A percentile compares a stretch with the other conserved stretches of the same genome.
phyloP scores from a whole-genome alignment of 2,113 vertebrate genomes.

The Clarias batrachus region DNA sequence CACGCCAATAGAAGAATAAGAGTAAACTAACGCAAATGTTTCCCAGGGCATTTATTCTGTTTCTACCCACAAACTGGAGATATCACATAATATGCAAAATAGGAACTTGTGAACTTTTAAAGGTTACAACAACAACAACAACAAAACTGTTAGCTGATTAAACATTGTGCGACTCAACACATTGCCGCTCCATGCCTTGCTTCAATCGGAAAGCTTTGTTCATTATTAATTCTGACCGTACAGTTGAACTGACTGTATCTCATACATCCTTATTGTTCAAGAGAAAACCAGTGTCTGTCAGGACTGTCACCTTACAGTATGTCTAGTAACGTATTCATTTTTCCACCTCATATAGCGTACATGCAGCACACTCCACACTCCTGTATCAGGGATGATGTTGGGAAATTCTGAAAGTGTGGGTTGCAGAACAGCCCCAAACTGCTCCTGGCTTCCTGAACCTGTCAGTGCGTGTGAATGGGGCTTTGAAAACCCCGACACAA shows the following conservation, averaged over 20 bases:
- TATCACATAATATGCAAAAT: background rate
- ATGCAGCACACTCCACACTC: background rate
- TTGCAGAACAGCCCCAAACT: background rate
- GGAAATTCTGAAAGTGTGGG: background rate
- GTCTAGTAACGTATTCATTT: background rate
- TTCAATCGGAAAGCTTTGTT: background rate
- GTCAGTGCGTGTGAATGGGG: slow-evolving; percentile 22
- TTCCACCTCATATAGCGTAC: background rate
- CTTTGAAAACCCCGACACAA: slow-evolving; percentile 43
- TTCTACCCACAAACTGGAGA: background rate
- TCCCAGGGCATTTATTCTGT: background rate
- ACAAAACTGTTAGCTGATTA: background rate
- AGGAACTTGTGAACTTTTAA: background rate
- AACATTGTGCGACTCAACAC: background rate
- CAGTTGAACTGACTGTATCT: background rate
- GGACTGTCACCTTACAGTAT: slow-evolving; percentile 1
- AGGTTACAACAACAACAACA: background rate
- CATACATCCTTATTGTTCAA: background rate
- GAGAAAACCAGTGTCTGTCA: background rate
- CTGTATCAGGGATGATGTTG: background rate
- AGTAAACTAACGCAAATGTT: background rate
- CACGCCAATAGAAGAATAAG: background rate
- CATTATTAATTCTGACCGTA: background rate
- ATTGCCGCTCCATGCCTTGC: background rate
- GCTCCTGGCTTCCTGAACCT: slow-evolving; percentile 23